phyloP scores from a whole-genome alignment of 2,113 vertebrate genomes.

The Urocynchramus pylzowi region DNA sequence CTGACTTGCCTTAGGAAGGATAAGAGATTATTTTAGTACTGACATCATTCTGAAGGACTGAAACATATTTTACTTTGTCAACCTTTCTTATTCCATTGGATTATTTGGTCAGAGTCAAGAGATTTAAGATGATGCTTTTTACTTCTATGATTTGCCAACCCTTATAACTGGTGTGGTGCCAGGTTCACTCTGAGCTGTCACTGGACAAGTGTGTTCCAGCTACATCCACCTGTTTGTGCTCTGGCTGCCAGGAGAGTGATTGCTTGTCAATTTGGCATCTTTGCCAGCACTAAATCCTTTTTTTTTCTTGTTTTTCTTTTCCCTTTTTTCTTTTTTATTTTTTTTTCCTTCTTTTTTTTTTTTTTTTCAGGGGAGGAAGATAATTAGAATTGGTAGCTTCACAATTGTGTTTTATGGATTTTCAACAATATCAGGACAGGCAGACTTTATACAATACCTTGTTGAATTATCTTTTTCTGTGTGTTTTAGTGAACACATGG shows the following conservation, averaged over 20 bases:
- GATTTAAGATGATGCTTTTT: slow-evolving; percentile 14
- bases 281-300: background rate
- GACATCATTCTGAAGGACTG: background rate
- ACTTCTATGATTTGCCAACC: slow-evolving; percentile 24
- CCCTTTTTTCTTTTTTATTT: background rate
- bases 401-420: background rate
- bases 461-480: background rate
- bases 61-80: slow-evolving; percentile 24
- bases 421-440: background rate
- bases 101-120: slow-evolving; percentile 6
- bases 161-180: background rate
- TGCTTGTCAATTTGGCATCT: slow-evolving; percentile 47
- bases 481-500: background rate
- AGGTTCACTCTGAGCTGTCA: slow-evolving; percentile 50
- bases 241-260: slow-evolving; percentile 49
- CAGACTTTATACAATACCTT: background rate
- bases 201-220: slow-evolving; percentile 33
- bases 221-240: slow-evolving; percentile 62
- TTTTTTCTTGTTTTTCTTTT: background rate
- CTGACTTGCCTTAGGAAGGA: slow-evolving; percentile 3
- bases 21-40: background rate
- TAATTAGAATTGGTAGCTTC: background rate
- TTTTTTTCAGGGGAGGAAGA: background rate
- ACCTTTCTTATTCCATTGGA: background rate
- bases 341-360: background rate